These are phyloP conservation scores for Phenganax stokvisi DNA, from an alignment of 92 coral and sea anemone species.

Conservation along the genomic window DNA sequence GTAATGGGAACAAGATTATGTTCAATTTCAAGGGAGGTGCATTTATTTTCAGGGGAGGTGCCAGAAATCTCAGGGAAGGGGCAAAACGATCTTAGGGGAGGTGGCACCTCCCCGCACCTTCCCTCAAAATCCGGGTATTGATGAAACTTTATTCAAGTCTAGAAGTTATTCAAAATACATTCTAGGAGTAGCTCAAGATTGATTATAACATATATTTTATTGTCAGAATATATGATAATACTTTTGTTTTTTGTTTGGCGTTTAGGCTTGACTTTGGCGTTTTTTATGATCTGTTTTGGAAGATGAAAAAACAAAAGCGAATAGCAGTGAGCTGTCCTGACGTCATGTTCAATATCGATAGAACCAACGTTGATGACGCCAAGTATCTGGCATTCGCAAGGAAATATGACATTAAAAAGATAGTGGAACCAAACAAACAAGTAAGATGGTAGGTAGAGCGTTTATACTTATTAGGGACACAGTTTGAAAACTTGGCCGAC, in stretches of 20 bases:
- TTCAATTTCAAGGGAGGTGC: no score
- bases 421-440: conserved; percentile 81
- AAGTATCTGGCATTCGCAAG: conserved; percentile 55
- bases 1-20: no score
- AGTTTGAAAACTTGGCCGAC: no score
- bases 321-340: conserved; percentile 91
- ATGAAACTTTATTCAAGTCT: no score
- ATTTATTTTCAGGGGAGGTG: no score
- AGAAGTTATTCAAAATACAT: no score
- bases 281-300: conserved; percentile 82
- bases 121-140: no score
- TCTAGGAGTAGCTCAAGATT: no score
- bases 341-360: conserved; percentile 77
- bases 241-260: neutral
- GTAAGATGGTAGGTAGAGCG: conserved; percentile 65
- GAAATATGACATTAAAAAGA: conserved; percentile 75
- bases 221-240: neutral
- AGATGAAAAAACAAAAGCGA: conserved; percentile 53
- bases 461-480: neutral
- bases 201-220: neutral
- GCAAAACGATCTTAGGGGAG: no score
- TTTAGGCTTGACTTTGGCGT: conserved; percentile 68
- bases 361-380: conserved; percentile 51
- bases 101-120: no score
- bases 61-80: no score